Evolutionary conservation across 2,113 vertebrate genomes (phyloP).

Genomic region (Hyperoodon ampullatus): DNA sequence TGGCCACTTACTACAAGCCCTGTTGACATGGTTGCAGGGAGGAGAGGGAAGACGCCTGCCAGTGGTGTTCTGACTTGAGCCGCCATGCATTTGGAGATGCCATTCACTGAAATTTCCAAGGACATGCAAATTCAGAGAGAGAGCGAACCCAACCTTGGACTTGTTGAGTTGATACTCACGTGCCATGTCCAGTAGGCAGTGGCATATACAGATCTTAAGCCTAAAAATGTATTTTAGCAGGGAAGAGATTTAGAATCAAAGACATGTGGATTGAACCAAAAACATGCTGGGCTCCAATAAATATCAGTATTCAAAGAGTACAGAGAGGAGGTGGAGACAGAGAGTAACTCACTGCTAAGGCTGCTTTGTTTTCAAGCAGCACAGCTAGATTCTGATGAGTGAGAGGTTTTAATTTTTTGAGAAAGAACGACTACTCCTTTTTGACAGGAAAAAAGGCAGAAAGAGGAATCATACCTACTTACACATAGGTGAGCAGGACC

Average conservation of each 20-base stretch:
- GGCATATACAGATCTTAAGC: background rate
- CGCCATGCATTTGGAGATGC: background rate
- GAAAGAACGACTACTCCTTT: background rate
- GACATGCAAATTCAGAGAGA: background rate
- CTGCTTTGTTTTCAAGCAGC: background rate
- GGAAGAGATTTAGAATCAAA: background rate
- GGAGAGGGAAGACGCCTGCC: accelerated
- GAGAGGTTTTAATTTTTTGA: background rate
- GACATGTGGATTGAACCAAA: background rate
- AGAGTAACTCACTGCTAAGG: background rate
- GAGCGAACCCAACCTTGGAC: background rate
- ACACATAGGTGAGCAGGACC: accelerated
- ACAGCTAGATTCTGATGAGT: background rate
- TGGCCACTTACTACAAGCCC: accelerated
- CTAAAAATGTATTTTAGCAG: background rate
- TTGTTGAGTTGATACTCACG: background rate
- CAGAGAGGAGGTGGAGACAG: background rate
- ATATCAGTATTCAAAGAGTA: accelerated
- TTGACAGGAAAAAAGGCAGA: background rate
- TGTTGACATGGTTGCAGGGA: background rate
- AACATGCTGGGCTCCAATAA: background rate
- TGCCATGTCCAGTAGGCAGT: accelerated
- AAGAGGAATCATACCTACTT: background rate
- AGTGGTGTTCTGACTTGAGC: accelerated
- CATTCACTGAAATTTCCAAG: background rate